Evolutionary conservation across 2,888 invertebrate genomes (phyloP).

Genomic region (Drosophila ustulata): DNA sequence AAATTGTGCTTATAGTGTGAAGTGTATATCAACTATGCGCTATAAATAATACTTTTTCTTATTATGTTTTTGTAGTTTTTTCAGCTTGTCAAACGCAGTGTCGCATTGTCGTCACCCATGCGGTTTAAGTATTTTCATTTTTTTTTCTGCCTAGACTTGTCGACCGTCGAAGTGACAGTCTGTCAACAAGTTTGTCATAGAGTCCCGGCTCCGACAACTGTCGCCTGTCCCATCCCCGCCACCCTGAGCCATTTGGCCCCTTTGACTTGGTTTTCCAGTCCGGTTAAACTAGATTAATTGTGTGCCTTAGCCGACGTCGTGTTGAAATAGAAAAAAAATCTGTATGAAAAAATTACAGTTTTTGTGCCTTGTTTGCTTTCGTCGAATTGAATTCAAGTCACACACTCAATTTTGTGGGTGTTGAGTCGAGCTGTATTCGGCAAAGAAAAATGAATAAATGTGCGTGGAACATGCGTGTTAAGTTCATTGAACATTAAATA

Average conservation of each 20-base stretch:
- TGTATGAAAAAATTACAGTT: conserved; percentile 27
- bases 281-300: conserved; percentile 82
- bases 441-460: conserved; percentile 42
- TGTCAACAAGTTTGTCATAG: conserved; percentile 75
- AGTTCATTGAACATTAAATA: conserved; percentile 74
- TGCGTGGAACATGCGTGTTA: conserved; percentile 55
- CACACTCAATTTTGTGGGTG: conserved; percentile 59
- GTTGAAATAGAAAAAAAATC: conserved; percentile 41
- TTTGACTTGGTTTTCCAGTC: conserved; percentile 66
- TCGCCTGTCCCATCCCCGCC: conserved; percentile 17
- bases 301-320: conserved; percentile 59
- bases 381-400: conserved; percentile 67
- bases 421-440: conserved; percentile 23
- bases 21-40: neutral
- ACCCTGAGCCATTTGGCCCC: conserved; percentile 25
- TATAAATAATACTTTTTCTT: conserved; percentile 1
- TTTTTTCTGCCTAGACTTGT: conserved; percentile 15
- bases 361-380: conserved; percentile 41
- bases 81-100: conserved; percentile 14
- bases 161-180: conserved; percentile 51
- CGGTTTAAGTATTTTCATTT: conserved; percentile 16
- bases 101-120: conserved; percentile 15
- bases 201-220: conserved; percentile 47
- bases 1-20: too few species aligned
- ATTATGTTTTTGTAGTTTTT: neutral